Percentiles rank a stretch among this genome's conserved stretches.
Evolutionary conservation across 2,888 invertebrate species (phyloP).

Genomic region (Cataglyphis rosenhaueri): DNA sequence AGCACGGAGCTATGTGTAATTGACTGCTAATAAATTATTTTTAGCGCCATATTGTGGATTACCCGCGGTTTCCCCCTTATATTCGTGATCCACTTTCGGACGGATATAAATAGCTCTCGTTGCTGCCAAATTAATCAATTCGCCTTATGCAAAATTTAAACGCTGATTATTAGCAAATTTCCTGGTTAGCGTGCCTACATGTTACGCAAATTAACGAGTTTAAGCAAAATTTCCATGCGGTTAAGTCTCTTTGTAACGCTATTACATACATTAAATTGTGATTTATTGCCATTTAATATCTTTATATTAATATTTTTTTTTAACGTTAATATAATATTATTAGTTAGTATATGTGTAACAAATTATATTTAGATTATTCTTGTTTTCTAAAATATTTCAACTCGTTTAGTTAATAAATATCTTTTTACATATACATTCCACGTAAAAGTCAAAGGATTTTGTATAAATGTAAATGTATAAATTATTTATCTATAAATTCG

Average conservation of each 20-base stretch:
- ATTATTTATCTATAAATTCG: neutral
- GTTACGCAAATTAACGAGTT: slow-evolving; percentile 11
- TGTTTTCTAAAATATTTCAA: neutral
- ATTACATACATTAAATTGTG: neutral
- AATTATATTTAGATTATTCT: neutral
- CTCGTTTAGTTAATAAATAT: neutral
- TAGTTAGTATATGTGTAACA: neutral
- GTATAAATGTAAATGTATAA: neutral
- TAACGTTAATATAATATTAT: neutral
- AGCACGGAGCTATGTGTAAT: slow-evolving; percentile 51
- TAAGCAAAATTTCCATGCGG: neutral
- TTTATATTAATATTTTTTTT: neutral
- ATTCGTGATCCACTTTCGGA: slow-evolving; percentile 38
- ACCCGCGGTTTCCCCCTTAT: slow-evolving; percentile 32
- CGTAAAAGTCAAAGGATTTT: neutral
- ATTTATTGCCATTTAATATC: neutral
- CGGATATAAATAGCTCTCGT: slow-evolving; percentile 20
- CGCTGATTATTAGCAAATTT: slow-evolving; percentile 40
- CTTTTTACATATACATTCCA: neutral
- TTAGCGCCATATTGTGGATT: slow-evolving; percentile 51
- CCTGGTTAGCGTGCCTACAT: neutral
- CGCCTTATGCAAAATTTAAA: slow-evolving; percentile 27
- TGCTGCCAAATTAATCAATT: slow-evolving; percentile 43
- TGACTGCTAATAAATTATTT: slow-evolving; percentile 63
- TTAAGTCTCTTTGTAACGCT: slow-evolving; percentile 1